Conservation (phyloP, 1,140 invertebrate species). For the Pseudomyrmex concolor region DNA sequence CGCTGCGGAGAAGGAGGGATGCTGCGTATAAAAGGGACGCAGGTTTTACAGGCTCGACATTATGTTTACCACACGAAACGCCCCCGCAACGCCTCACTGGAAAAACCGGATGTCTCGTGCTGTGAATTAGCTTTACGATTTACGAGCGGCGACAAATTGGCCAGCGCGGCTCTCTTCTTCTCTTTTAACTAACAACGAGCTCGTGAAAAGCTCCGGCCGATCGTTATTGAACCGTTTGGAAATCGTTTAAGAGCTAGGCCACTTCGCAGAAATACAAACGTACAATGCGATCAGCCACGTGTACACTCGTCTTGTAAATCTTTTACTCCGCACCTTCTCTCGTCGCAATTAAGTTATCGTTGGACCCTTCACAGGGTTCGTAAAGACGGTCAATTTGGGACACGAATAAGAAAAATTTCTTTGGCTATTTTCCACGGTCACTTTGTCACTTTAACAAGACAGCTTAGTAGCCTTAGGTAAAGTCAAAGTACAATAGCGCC, state of each 20-base stretch:
- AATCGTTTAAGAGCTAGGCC: conserved; percentile 70
- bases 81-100: conserved; percentile 72
- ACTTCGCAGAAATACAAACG: conserved; percentile 31
- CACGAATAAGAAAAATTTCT: conserved; percentile 2
- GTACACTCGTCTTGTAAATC: conserved; percentile 59
- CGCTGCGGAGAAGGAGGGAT: conserved; percentile 61
- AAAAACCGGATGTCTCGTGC: conserved; percentile 80
- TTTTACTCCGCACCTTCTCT: conserved; percentile 8
- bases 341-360: conserved; percentile 50
- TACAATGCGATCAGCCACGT: conserved; percentile 45
- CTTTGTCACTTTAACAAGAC: conserved; percentile 54
- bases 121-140: conserved; percentile 76
- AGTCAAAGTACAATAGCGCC: conserved; percentile 29
- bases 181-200: conserved; percentile 51
- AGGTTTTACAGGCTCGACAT: conserved; percentile 74
- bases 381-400: neutral
- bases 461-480: conserved; percentile 14
- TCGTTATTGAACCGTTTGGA: conserved; percentile 72
- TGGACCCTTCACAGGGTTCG: conserved; percentile 19
- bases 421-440: conserved; percentile 16
- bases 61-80: conserved; percentile 82
- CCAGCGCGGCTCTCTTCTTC: conserved; percentile 56
- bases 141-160: conserved; percentile 78
- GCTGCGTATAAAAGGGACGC: conserved; percentile 37
- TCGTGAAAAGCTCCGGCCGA: conserved; percentile 57